Evolutionary conservation across 2,113 vertebrate genomes (phyloP), one percentile per base, ranked within the genome.

Genomic region (Motacilla alba): DNA sequence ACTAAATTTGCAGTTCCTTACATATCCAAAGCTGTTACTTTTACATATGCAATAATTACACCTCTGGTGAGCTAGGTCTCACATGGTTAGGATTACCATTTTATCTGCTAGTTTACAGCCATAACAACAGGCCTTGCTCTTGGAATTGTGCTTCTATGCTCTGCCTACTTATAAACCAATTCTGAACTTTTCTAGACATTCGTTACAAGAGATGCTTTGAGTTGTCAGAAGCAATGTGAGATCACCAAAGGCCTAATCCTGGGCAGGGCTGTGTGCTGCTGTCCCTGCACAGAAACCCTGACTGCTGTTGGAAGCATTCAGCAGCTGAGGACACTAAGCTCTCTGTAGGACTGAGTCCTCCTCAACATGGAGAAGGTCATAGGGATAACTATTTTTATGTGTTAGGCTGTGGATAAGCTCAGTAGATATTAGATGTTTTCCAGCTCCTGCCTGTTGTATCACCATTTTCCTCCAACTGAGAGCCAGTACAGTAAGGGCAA

Each of bases 11-110:
- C 10, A 60, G 22, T 83, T 80, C 43, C 27, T 67, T 62, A 68
- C 52, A 50, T 23, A 91, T 56, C 63, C 78, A 91, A 59, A 87
- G 60, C 63, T 17, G 3, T 84, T 58, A 84, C 5, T 21, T 93
- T 74, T 67, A 77, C 27, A 43, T 37, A 87, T 72, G 63, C 73
- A 95, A 89, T 89, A 95, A 92, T 78, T 83, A 79, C 37, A 90
- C 22, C 27, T 87, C 94, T 89, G 63, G 59, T 90, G 46, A 95
- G 68, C 20, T 39, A 66, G n/a, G 62, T 92, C 76, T 67, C 74
- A 77, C 7, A 2, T 69, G 73, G 37, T 79, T 91, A 66, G 75
- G 76, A 95, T 95, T 91, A 89, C 81, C 15, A 68, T 87, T 94
- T 72, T 94, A 85, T 91, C 10, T 3, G 58, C 14, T 87, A 74